phyloP scores from a whole-genome alignment of 2,888 invertebrate genomes.

The Erebia palarica region DNA sequence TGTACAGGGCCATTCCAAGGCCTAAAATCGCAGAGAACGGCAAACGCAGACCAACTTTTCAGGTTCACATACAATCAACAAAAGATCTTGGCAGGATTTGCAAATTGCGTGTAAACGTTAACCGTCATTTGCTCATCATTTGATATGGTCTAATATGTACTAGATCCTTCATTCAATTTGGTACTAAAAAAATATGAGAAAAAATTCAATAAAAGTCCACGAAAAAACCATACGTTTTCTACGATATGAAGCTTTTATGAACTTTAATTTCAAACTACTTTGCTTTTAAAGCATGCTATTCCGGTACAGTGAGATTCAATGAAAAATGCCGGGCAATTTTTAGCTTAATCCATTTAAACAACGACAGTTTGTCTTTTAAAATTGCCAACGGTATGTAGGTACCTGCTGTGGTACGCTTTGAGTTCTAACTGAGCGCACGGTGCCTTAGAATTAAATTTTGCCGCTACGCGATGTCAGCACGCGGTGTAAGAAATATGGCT shows the following conservation, averaged over 20 bases:
- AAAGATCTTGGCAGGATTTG: too few relatives aligned
- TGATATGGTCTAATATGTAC: too few relatives aligned
- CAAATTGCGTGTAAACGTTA: too few relatives aligned
- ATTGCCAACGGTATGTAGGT: constrained; percentile 40
- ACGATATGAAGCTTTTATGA: neutral
- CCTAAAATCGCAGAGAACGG: too few relatives aligned
- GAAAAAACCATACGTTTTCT: neutral
- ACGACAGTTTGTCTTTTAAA: constrained; percentile 44
- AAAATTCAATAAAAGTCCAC: neutral
- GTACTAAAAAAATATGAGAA: neutral
- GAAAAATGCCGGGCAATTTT: constrained; percentile 34
- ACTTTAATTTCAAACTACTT: constrained; percentile 14
- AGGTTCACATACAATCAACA: too few relatives aligned
- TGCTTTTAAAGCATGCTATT: constrained; percentile 10
- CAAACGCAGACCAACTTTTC: too few relatives aligned
- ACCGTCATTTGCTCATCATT: too few relatives aligned
- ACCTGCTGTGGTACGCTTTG: constrained; percentile 46
- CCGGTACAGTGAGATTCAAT: constrained; percentile 25
- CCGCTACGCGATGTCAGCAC: constrained; percentile 51
- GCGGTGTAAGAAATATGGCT: constrained; percentile 58
- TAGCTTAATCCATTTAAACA: constrained; percentile 39
- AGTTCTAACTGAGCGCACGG: constrained; percentile 55
- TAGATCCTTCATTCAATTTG: neutral
- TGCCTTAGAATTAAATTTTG: constrained; percentile 65
- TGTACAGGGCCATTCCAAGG: too few relatives aligned